Base-by-base conservation (phyloP, 2,888 invertebrate species). In the Hirtodrosophila duncani region DNA sequence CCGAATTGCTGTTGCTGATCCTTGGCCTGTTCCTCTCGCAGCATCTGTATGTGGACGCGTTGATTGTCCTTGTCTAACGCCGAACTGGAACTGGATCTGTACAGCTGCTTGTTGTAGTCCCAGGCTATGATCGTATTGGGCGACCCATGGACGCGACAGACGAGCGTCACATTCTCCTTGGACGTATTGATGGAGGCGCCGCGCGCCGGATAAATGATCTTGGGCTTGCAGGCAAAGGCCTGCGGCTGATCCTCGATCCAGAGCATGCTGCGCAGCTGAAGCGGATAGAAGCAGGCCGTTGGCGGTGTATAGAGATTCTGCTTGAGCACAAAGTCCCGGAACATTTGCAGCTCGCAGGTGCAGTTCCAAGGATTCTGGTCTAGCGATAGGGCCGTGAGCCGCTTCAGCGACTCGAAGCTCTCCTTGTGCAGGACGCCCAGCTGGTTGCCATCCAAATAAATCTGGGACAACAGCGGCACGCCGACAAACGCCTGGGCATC, bases 281-380 rank as follows among this genome's bases (percentile, higher is more conserved):
- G 83, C 0, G 96, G 96, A 67, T 91, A 91, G 3, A 88, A 88
- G 80, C 94, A 94, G 8, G 91, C 89, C 24, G 94, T 93, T 1
- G 92, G 91, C n/a, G 91, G 89, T 0, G 93, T 92, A 77, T 94
- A 92, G 9, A 95, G 88, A 67, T 93, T 94, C 52, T 90, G 90
- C 41, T 91, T 89, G 7, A 92, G 89, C 4, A 92, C 91, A 91
- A 93, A 94, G 75, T 93, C 91, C 43, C 94, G 90, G 66, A 96
- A 93, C 7, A 90, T 89, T 77, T 93, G 91, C 38, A 96, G 87
- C 63, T 92, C 91, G 77, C 96, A 97, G 81, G 96, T 94, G 83
- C 96, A 97, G 51, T 92, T 90, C 96, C 96, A 96, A 0, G 93
- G 94, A 85, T 96, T 96, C 59, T 92, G 91, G 61, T 91, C 91